Conservation (phyloP, 92 coral and sea anemone genomes). For the Porites rus region DNA sequence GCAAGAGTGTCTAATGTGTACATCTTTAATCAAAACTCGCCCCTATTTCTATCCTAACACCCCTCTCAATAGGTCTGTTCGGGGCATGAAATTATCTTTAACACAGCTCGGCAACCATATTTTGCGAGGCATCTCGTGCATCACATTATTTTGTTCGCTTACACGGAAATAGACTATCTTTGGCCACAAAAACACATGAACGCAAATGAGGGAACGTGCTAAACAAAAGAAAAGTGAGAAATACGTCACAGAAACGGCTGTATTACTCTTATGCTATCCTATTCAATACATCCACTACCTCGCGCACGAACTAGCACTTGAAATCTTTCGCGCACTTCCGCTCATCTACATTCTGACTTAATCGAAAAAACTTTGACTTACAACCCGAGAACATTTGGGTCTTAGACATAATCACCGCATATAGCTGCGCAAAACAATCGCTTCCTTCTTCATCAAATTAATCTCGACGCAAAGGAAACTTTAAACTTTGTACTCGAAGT, state of each 20-base stretch:
- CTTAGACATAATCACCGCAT: background rate
- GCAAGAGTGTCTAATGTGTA: background rate
- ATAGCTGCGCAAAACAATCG: constrained; percentile 12
- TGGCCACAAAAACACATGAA: background rate
- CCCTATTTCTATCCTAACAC: constrained; percentile 2
- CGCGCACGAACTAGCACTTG: constrained; percentile 6
- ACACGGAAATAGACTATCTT: constrained; percentile 15
- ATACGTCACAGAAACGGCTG: constrained; percentile 14
- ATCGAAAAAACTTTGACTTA: background rate
- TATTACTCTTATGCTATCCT: background rate
- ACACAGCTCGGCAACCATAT: background rate
- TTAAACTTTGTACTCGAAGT: constrained; percentile 3
- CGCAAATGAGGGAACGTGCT: background rate
- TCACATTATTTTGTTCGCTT: constrained; percentile 1
- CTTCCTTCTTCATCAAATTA: background rate
- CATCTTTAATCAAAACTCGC: constrained; percentile 20
- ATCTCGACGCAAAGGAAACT: background rate
- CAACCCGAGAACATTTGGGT: background rate
- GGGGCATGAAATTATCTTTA: constrained; percentile 11
- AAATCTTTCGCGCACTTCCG: constrained; percentile 20
- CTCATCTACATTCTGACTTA: background rate
- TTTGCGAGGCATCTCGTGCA: background rate
- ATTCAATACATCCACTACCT: background rate
- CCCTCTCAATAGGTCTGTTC: background rate
- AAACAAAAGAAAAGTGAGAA: constrained; percentile 27